Percentiles rank a stretch among this genome's conserved stretches.
These are phyloP conservation scores for Syngnathus scovelli DNA, from an alignment of 2,113 vertebrate species.

Conservation along the genomic window DNA sequence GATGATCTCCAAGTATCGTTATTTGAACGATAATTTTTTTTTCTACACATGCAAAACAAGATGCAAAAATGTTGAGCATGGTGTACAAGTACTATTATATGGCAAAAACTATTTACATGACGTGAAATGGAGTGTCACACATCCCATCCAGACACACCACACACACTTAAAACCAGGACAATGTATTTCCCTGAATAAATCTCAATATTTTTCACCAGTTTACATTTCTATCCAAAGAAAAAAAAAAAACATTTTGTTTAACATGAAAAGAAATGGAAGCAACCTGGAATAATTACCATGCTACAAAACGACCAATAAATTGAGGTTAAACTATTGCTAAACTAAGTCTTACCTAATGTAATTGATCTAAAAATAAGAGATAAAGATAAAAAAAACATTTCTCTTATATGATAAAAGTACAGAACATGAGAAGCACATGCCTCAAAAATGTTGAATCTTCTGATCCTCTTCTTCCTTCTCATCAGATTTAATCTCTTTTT, in stretches of 20 bases:
- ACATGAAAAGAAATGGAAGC: conserved; percentile 9
- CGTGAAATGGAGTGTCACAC: conserved; percentile 11
- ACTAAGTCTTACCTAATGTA: not conserved
- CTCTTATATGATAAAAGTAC: not conserved
- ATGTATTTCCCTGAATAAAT: conserved; percentile 45
- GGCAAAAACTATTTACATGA: conserved; percentile 33
- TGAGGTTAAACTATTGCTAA: conserved; percentile 16
- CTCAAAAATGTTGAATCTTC: conserved; percentile 2
- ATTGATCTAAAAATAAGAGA: conserved; percentile 1
- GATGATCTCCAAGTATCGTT: not conserved
- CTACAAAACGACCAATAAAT: not conserved
- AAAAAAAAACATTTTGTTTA: conserved; percentile 13
- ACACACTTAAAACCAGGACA: not conserved
- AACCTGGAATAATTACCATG: conserved; percentile 11
- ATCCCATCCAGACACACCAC: not conserved
- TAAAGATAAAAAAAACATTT: not conserved
- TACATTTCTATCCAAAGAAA: not conserved
- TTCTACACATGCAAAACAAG: too few species aligned
- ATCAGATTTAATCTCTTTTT: conserved; percentile 8
- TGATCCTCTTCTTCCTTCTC: conserved; percentile 27
- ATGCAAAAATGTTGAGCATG: too few species aligned
- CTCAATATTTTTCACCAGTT: conserved; percentile 26
- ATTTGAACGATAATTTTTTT: not conserved
- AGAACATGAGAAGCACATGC: not conserved
- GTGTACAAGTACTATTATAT: not conserved